A percentile compares a stretch with the other conserved stretches of the same genome.
phyloP scores from a whole-genome alignment of 2,888 invertebrate genomes.

The Dolichomitus sp. region DNA sequence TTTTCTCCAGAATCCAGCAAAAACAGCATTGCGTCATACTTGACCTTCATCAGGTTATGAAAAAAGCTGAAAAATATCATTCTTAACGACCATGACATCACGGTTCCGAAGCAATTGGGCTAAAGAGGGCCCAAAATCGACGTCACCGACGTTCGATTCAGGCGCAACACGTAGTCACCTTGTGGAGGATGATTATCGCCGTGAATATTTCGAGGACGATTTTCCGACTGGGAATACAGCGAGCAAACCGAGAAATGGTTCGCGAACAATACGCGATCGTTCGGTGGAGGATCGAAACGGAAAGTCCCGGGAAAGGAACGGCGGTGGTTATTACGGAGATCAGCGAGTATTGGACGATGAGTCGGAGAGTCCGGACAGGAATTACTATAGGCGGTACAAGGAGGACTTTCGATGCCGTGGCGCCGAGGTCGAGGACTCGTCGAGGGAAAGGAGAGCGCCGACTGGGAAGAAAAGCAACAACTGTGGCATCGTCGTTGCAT shows the following conservation, averaged over 20 bases:
- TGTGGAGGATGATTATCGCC: slow-evolving; percentile 29
- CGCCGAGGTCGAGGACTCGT: slow-evolving; percentile 52
- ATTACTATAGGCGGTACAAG: slow-evolving; percentile 46
- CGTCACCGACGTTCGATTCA: slow-evolving; percentile 60
- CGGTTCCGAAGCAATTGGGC: slow-evolving; percentile 76
- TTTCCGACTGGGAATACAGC: slow-evolving; percentile 1
- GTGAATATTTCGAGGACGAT: slow-evolving; percentile 25
- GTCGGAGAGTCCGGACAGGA: slow-evolving; percentile 47
- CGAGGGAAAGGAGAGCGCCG: slow-evolving; percentile 59
- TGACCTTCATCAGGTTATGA: slow-evolving; percentile 11
- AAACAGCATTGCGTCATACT: neutral
- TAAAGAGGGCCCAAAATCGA: slow-evolving; percentile 73
- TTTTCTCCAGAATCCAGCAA: neutral
- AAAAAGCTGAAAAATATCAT: neutral
- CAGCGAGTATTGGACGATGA: slow-evolving; percentile 52
- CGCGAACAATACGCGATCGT: slow-evolving; percentile 29
- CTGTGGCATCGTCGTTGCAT: slow-evolving; percentile 25
- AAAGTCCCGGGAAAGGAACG: slow-evolving; percentile 52
- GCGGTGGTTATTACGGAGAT: slow-evolving; percentile 50
- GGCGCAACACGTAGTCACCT: slow-evolving; percentile 22
- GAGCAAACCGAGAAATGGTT: slow-evolving; percentile 20
- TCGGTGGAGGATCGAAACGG: slow-evolving; percentile 57
- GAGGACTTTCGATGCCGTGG: slow-evolving; percentile 53
- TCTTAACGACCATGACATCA: slow-evolving; percentile 78
- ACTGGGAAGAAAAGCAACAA: slow-evolving; percentile 37